A percentile compares a stretch with the other conserved stretches of the same genome.
Conservation (phyloP, 1,140 invertebrate genomes). For the Atta colombica region DNA sequence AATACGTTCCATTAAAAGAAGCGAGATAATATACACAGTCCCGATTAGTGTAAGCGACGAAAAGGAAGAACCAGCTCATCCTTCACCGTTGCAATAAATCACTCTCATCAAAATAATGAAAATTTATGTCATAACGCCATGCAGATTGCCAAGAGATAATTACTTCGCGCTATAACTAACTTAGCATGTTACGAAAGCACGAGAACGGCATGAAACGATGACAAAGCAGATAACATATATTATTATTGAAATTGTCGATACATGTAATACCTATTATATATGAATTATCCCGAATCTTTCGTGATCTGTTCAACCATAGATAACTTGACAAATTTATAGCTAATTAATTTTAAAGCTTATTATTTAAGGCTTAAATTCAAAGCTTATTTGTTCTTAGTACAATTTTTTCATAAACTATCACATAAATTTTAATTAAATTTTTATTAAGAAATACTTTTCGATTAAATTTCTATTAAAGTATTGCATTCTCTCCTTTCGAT, state of each 20-base stretch:
- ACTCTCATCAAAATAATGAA: constrained; percentile 51
- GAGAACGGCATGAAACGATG: constrained; percentile 26
- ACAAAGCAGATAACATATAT: constrained; percentile 29
- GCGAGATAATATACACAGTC: constrained; percentile 31
- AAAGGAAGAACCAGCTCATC: constrained; percentile 40
- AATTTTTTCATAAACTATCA: neutral
- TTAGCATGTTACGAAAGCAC: constrained; percentile 46
- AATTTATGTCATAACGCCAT: constrained; percentile 55
- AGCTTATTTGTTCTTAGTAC: neutral
- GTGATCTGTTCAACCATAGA: neutral
- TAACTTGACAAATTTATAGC: neutral
- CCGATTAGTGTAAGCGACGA: constrained; percentile 11
- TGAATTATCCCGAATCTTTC: neutral
- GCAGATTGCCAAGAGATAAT: constrained; percentile 53
- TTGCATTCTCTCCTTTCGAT: constrained; percentile 29
- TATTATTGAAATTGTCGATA: constrained; percentile 48
- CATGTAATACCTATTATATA: neutral
- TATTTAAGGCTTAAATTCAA: no score
- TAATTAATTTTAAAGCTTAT: no score
- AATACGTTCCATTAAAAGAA: constrained; percentile 66
- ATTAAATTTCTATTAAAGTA: neutral
- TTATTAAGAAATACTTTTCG: neutral
- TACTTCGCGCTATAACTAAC: constrained; percentile 33
- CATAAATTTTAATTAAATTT: neutral
- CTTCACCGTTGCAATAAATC: constrained; percentile 56